Evolutionary conservation across 2,113 vertebrate genomes (phyloP).

Genomic region (Colistium nudipinnis): DNA sequence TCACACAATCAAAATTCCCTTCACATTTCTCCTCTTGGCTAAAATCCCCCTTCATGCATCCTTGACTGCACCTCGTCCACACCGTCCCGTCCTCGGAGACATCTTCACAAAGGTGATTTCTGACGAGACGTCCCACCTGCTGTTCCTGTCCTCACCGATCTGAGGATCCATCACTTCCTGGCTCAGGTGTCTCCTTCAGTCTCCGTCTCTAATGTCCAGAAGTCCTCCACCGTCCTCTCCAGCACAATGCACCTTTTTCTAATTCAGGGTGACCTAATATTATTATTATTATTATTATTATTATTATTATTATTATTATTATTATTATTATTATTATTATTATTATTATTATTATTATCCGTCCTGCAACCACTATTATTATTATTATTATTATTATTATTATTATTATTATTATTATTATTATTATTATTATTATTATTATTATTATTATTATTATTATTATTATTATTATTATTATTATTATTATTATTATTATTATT

Average conservation of each 20-base stretch:
- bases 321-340: too few species aligned
- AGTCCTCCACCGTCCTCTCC: constrained; percentile 8
- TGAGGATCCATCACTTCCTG: constrained; percentile 23
- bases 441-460: too few species aligned
- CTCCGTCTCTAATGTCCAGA: background rate
- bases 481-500: too few species aligned
- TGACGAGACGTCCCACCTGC: constrained; percentile 5
- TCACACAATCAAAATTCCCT: background rate
- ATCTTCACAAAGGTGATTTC: background rate
- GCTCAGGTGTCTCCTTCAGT: constrained; percentile 18
- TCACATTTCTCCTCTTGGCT: constrained; percentile 2
- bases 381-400: too few species aligned
- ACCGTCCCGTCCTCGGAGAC: constrained; percentile 2
- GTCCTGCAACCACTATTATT: too few species aligned
- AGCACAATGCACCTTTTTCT: constrained; percentile 20
- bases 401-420: too few species aligned
- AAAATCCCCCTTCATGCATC: background rate
- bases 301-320: too few species aligned
- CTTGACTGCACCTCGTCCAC: background rate
- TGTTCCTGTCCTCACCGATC: constrained; percentile 7
- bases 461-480: too few species aligned
- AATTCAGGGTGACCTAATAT: constrained; percentile 61
- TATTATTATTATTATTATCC: too few species aligned
- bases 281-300: too few species aligned
- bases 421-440: too few species aligned